Evolutionary conservation across 2,113 vertebrate species (phyloP).

Genomic region (Oenanthe melanoleuca): DNA sequence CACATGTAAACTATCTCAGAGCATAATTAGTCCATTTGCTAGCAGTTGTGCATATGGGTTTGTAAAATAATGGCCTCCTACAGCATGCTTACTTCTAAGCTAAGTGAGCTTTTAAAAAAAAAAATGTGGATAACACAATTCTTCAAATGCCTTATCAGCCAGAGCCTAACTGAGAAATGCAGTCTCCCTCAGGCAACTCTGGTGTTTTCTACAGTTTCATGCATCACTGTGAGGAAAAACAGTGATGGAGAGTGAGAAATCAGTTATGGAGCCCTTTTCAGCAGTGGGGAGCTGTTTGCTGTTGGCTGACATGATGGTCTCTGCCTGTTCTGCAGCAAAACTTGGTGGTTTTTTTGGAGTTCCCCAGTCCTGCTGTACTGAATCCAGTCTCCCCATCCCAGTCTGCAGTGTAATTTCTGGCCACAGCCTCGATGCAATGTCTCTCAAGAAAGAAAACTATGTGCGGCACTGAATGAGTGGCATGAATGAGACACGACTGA

Average conservation of each 20-base stretch:
- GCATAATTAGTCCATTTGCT: not conserved
- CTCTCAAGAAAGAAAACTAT: not conserved
- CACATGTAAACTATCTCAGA: not conserved
- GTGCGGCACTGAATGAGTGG: not conserved
- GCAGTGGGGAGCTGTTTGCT: not conserved
- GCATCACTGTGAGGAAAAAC: not conserved
- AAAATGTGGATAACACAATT: not conserved
- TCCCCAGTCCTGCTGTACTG: not conserved
- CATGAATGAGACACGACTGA: fast-evolving
- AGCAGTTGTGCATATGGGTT: not conserved
- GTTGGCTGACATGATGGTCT: not conserved
- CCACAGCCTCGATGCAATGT: not conserved
- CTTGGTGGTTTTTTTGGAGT: not conserved
- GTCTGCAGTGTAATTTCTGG: not conserved
- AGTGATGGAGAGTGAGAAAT: not conserved
- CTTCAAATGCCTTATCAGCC: not conserved
- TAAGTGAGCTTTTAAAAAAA: not conserved
- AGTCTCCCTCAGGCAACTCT: not conserved
- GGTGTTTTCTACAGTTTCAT: not conserved
- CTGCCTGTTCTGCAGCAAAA: not conserved
- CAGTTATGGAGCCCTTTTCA: not conserved
- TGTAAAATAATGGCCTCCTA: not conserved
- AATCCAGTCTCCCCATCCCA: not conserved
- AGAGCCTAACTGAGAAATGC: not conserved
- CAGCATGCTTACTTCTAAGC: not conserved